Evolutionary conservation across 1,140 invertebrate species (phyloP).

Genomic region (Palaemon carinicauda): DNA sequence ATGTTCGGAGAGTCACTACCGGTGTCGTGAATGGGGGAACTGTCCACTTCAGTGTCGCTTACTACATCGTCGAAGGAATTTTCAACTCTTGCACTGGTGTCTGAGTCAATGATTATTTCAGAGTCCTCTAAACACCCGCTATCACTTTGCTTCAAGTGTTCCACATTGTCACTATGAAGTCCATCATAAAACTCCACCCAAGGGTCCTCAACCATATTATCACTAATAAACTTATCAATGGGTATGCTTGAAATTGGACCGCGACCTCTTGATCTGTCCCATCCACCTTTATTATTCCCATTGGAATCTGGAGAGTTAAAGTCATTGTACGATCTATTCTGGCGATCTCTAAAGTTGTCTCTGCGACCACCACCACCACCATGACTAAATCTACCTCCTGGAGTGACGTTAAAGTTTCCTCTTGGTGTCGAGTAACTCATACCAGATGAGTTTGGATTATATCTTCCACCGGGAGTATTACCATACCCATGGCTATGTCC

Average conservation of each 20-base stretch:
- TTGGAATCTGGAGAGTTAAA: neutral
- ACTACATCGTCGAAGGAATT: conserved; percentile 26
- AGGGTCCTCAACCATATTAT: conserved; percentile 26
- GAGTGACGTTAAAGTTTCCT: too few relatives aligned
- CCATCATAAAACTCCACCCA: conserved; percentile 20
- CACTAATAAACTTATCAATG: conserved; percentile 40
- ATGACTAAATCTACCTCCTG: neutral
- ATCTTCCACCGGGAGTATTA: neutral
- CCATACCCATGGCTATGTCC: neutral
- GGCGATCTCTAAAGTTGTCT: neutral
- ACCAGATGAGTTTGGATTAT: neutral
- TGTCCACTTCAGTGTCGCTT: conserved; percentile 34
- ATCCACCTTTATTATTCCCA: neutral
- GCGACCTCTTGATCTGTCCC: neutral
- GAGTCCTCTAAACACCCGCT: neutral
- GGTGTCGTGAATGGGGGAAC: conserved; percentile 22
- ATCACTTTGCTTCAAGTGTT: neutral
- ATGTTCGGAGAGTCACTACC: conserved; percentile 35
- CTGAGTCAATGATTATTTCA: conserved; percentile 35
- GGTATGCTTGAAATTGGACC: conserved; percentile 27
- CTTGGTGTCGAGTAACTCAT: too few relatives aligned
- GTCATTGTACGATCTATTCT: neutral
- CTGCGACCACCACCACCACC: neutral
- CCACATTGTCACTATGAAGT: neutral
- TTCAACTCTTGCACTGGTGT: conserved; percentile 32